Evolutionary conservation across 2,888 invertebrate genomes (phyloP).

Genomic region (Tetropium fuscum): DNA sequence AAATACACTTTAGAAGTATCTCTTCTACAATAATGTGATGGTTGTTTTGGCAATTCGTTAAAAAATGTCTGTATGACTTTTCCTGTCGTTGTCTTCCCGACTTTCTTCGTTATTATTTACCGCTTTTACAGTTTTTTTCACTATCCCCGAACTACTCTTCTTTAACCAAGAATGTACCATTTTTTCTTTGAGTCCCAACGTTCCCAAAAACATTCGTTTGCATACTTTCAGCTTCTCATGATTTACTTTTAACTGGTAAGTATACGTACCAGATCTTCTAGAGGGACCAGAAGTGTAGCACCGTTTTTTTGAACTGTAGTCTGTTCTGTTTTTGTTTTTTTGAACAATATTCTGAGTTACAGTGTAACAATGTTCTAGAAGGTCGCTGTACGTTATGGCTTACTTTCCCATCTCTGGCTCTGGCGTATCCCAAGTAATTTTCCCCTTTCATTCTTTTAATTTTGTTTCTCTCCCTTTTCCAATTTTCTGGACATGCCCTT

Average conservation of each 20-base stretch:
- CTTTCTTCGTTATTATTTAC: neutral
- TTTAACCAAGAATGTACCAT: conserved; percentile 27
- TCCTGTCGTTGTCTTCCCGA: neutral
- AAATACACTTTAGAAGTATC: conserved; percentile 26
- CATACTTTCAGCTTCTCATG: no score
- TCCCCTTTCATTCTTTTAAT: conserved; percentile 22
- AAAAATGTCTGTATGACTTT: conserved; percentile 9
- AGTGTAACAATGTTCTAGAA: neutral
- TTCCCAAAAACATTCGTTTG: no score
- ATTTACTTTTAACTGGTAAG: no score
- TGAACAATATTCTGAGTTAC: conserved; percentile 6
- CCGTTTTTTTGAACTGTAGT: no score
- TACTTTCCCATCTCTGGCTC: neutral
- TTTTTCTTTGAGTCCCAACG: conserved; percentile 20
- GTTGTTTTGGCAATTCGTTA: conserved; percentile 14
- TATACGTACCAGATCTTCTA: no score
- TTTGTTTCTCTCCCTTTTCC: conserved; percentile 21
- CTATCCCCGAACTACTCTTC: conserved; percentile 3
- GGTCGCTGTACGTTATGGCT: conserved; percentile 1
- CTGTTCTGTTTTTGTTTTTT: no score
- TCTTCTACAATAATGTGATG: conserved; percentile 22
- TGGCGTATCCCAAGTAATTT: conserved; percentile 11
- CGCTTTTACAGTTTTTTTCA: neutral
- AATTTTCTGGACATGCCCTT: conserved; percentile 20
- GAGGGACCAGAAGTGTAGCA: neutral